Base-by-base conservation (phyloP, 2,888 invertebrate species). In the Agrotis segetum region DNA sequence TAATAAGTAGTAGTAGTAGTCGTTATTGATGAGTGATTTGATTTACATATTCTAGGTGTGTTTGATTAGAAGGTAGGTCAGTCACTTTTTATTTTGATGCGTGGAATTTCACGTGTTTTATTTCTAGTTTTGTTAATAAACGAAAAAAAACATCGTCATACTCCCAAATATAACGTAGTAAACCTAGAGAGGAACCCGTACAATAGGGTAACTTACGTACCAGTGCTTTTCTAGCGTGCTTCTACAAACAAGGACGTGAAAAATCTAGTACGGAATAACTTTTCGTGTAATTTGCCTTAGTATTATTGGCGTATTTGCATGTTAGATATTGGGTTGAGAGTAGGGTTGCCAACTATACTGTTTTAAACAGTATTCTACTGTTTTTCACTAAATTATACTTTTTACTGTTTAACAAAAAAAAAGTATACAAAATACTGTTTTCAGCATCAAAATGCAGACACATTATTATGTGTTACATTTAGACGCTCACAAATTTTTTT, bases 21-120 rank as follows among this genome's bases (percentile, higher is more conserved):
- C 63, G 44, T 13, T 78, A 24, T 24, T 66, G 11, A 65, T 21
- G n/a, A 71, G 81, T 69, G 74, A 69, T 84, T 81, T 67, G n/a
- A 80, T 71, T 66, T 24, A n/a, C n/a, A n/a, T n/a, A 49, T 56
- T 65, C 29, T 52, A 71, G n/a, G 84, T 84, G 70, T 21, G 56
- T 62, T 84, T 79, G 13, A 66, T 40, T 77, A 67, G 29, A 77
- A 86, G 83, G 83, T 86, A 86, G 86, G 84, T 86, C 50, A 70
- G 49, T 65, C 59, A 56, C 47, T 65, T 79, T 52, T 67, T 1
- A 46, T 63, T 77, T 64, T 50, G 19, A 61, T n/a, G 7, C 50
- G 53, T 79, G 56, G 60, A 24, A 65, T 62, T 52, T 67, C 67
- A 58, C 16, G 11, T 3, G 3, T 44, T 21, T 21, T 44, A 16